phyloP scores from a whole-genome alignment of 2,797 vertebrate species.

The Galagoides demidoff region DNA sequence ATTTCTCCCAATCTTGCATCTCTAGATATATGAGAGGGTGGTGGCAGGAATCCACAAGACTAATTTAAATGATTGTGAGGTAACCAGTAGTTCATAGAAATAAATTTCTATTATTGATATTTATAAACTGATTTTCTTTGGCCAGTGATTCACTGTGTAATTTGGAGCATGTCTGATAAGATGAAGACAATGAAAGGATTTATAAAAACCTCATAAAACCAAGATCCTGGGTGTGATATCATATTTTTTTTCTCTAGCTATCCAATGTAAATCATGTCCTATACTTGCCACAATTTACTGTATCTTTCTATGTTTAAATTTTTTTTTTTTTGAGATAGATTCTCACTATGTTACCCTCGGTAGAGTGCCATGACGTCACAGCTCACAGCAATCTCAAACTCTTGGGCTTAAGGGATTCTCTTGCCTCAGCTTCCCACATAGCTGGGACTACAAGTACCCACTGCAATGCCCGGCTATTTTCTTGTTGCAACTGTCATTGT shows the following conservation, averaged over 20 bases:
- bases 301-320: too few relatives aligned
- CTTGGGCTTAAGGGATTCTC: too few relatives aligned
- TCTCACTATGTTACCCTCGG: too few relatives aligned
- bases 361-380: too few relatives aligned
- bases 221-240: not conserved
- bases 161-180: not conserved
- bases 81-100: not conserved
- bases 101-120: not conserved
- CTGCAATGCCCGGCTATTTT: too few relatives aligned
- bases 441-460: too few relatives aligned
- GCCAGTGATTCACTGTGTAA: not conserved
- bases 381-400: too few relatives aligned
- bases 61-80: not conserved
- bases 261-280: not conserved
- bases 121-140: not conserved
- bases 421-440: too few relatives aligned
- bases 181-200: constrained; percentile 13
- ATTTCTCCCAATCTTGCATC: not conserved
- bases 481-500: too few relatives aligned
- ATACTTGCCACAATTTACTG: not conserved
- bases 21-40: not conserved
- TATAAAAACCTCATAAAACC: not conserved
- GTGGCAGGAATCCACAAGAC: not conserved
- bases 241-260: not conserved
- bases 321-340: too few relatives aligned